Evolutionary conservation across 2,113 vertebrate genomes (phyloP).

Genomic region (Craseonycteris thonglongyai): DNA sequence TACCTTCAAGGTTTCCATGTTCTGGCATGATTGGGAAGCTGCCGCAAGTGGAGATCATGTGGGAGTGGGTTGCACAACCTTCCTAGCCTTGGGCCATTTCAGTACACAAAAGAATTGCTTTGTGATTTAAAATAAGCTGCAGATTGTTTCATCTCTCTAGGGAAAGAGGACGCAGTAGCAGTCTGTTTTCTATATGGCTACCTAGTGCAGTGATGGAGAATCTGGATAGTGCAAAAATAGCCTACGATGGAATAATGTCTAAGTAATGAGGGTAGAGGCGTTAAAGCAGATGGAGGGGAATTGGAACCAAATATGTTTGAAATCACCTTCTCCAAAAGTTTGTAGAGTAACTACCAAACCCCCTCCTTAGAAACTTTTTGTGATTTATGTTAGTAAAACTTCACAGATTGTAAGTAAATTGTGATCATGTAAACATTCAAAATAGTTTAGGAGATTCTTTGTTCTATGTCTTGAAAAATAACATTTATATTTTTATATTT

Average conservation of each 20-base stretch:
- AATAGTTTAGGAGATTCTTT: constrained; percentile 39
- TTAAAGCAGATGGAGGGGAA: background rate
- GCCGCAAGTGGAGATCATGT: constrained; percentile 16
- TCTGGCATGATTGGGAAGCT: constrained; percentile 26
- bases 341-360: background rate
- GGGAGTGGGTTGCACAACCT: constrained; percentile 47
- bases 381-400: background rate
- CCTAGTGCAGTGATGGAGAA: constrained; percentile 13
- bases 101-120: constrained; percentile 42
- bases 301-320: background rate
- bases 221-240: background rate
- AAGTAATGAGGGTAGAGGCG: background rate
- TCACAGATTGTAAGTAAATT: background rate
- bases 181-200: constrained; percentile 35
- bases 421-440: background rate
- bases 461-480: constrained; percentile 10
- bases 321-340: constrained; percentile 27
- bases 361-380: background rate
- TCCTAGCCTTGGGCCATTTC: constrained; percentile 14
- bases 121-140: constrained; percentile 52
- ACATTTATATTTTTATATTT: constrained; percentile 22
- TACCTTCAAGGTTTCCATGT: background rate
- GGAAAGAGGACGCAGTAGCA: constrained; percentile 9
- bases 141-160: constrained; percentile 26
- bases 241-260: background rate